Evolutionary conservation across 2,113 vertebrate species (phyloP), one percentile per base, ranked within the genome.

Genomic region (Castor canadensis): DNA sequence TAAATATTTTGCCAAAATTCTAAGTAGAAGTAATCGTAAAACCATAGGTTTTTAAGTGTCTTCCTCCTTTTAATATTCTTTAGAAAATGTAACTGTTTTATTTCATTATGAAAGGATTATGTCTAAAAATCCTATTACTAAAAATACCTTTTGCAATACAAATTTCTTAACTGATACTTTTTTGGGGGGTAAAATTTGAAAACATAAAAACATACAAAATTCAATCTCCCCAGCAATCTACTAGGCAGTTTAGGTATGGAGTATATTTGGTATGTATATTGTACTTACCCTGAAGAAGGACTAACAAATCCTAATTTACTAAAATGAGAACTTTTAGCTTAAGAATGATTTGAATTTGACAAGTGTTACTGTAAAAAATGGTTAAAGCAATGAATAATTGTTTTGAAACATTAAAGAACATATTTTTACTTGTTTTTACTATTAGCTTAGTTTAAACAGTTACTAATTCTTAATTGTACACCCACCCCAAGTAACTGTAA

Each of bases 41-140:
- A 22, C 20, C 5, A 71, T n/a, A 79, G 4, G 6, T 60, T 89
- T 89, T 91, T 67, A 71, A 69, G 28, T 92, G 32, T 60, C 6
- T 64, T 62, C 69, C 49, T 35, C 22, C n/a, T 64, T 28, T n/a
- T 35, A 87, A 84, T 49, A 85, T 3, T 73, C 24, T 69, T 86
- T 81, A 72, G n/a, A 79, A 94, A 96, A 96, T 64, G 56, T 40
- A 86, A n/a, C 89, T 85, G 91, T 88, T 87, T 94, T 8, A 93
- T 88, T 86, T 52, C 10, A 9, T 84, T 67, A 80, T 62, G 26
- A 89, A 92, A 93, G 11, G 26, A 82, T 56, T 91, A 89, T 62
- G 28, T 47, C 17, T 84, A 66, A 89, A n/a, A 56, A 54, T 49
- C 87, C 7, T 52, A 79, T 67, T 95, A 79, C 22, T 69, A 94